Conservation (phyloP, 2,888 invertebrate species). For the Sceliomorpha sp. region DNA sequence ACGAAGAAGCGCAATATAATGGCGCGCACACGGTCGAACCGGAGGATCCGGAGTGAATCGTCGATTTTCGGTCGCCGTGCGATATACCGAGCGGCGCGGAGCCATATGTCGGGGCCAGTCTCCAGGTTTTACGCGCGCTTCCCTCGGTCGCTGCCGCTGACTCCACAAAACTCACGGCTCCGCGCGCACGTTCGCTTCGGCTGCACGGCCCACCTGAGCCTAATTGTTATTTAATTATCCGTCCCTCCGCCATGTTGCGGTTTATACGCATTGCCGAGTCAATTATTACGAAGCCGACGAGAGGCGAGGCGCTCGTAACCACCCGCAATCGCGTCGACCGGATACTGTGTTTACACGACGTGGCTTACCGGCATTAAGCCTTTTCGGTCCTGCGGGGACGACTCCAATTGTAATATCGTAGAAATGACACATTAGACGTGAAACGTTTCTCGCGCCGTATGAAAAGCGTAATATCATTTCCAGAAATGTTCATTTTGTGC, state of each 20-base stretch:
- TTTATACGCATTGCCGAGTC: conserved; percentile 75
- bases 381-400: too few relatives aligned
- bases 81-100: conserved; percentile 23
- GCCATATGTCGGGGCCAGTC: conserved; percentile 54
- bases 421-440: too few relatives aligned
- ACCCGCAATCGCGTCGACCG: conserved; percentile 53
- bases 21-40: conserved; percentile 39
- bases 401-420: too few relatives aligned
- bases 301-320: conserved; percentile 66
- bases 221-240: conserved; percentile 79
- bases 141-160: conserved; percentile 24
- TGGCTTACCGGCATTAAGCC: conserved; percentile 46
- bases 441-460: too few relatives aligned
- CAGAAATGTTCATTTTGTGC: too few relatives aligned
- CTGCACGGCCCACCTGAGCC: conserved; percentile 70
- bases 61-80: conserved; percentile 55
- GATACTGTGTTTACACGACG: conserved; percentile 50
- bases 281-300: conserved; percentile 69
- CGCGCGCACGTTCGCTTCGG: conserved; percentile 57
- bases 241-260: conserved; percentile 72
- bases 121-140: conserved; percentile 33
- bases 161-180: conserved; percentile 24
- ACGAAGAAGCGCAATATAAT: conserved; percentile 27
- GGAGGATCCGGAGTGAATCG: conserved; percentile 68
- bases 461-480: too few relatives aligned